A percentile compares a stretch with the other conserved stretches of the same genome.
These are phyloP conservation scores for Tokudaia tokunoshimensis DNA, from an alignment of 2,797 vertebrate species.

Conservation along the genomic window DNA sequence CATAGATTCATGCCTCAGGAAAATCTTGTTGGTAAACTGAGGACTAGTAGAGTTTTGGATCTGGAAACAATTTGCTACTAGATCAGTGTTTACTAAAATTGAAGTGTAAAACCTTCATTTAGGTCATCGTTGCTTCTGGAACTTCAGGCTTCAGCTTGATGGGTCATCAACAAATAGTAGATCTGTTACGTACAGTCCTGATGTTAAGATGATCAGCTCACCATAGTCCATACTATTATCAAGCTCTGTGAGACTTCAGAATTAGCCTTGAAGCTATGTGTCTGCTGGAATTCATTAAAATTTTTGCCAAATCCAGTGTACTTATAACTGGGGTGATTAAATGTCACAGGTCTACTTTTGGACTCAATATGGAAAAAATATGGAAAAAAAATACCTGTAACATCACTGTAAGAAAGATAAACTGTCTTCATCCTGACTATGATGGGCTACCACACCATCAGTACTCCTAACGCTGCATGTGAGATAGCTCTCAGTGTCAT, in stretches of 20 bases:
- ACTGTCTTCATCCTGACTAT: slow-evolving; percentile 40
- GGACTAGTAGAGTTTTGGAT: slow-evolving; percentile 59
- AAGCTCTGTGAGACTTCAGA: slow-evolving; percentile 71
- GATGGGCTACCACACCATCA: slow-evolving; percentile 23
- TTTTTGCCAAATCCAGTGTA: slow-evolving; percentile 70
- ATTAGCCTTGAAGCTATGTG: slow-evolving; percentile 61
- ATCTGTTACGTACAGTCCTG: slow-evolving; percentile 42
- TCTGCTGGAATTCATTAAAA: slow-evolving; percentile 69
- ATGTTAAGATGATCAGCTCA: slow-evolving; percentile 55
- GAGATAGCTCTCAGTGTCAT: slow-evolving; percentile 40
- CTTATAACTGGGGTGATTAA: slow-evolving; percentile 54
- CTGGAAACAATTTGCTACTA: slow-evolving; percentile 55
- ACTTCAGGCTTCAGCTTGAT: slow-evolving; percentile 62
- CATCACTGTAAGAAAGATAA: slow-evolving; percentile 59
- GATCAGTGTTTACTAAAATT: slow-evolving; percentile 52
- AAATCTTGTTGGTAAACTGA: slow-evolving; percentile 71
- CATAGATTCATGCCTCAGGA: slow-evolving; percentile 71
- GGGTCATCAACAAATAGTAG: slow-evolving; percentile 50
- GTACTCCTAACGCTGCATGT: slow-evolving; percentile 14
- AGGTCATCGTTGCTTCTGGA: slow-evolving; percentile 62
- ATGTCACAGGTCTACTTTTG: slow-evolving; percentile 40
- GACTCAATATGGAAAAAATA: slow-evolving; percentile 61
- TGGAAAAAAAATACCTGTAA: slow-evolving; percentile 16
- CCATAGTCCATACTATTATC: slow-evolving; percentile 21
- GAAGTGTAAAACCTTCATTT: slow-evolving; percentile 58